Evolutionary conservation across 2,888 invertebrate genomes (phyloP), one percentile per base, ranked within the genome.

Genomic region (Mythimna impura): DNA sequence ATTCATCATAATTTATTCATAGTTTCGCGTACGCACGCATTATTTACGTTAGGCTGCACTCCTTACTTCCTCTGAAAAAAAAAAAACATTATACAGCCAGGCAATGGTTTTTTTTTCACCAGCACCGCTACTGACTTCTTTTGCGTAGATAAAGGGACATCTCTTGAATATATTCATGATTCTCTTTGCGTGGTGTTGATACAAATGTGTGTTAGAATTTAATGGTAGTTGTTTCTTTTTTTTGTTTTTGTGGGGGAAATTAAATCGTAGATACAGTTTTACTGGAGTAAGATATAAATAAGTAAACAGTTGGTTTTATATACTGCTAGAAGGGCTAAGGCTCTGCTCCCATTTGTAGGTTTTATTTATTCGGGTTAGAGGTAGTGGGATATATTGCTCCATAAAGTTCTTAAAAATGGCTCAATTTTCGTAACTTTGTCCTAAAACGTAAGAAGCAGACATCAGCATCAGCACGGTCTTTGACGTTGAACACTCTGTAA

Each of bases 101-200:
- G 62, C 72, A 75, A 36, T 36, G 36, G 72, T 70, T 66, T 79
- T 70, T 78, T 82, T 72, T 85, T 71, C n/a, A n/a, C 22, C 30
- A 55, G 17, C 74, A 55, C 72, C 85, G 77, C 82, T 79, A 67
- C 74, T 1, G 74, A 66, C 65, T 76, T 73, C 69, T 81, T 84
- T 71, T 66, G 70, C 82, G 40, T 50, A 57, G 66, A 61, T 54
- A 43, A 36, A 63, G 14, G 50, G 71, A 62, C 71, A 40, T 57
- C 70, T 81, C 61, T 43, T 84, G 82, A 79, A 84, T 86, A 81
- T 79, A 86, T 86, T 82, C 86, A 86, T 82, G 82, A 79, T 63
- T 60, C 61, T 71, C 72, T 75, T 82, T 75, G 54, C 73, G 58
- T 61, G 50, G 62, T 8, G 72, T 74, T 78, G 71, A 65, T 66